A percentile compares a stretch with the other conserved stretches of the same genome.
Evolutionary conservation across 2,888 invertebrate species (phyloP).

Genomic region (Diachrysia chrysitis): DNA sequence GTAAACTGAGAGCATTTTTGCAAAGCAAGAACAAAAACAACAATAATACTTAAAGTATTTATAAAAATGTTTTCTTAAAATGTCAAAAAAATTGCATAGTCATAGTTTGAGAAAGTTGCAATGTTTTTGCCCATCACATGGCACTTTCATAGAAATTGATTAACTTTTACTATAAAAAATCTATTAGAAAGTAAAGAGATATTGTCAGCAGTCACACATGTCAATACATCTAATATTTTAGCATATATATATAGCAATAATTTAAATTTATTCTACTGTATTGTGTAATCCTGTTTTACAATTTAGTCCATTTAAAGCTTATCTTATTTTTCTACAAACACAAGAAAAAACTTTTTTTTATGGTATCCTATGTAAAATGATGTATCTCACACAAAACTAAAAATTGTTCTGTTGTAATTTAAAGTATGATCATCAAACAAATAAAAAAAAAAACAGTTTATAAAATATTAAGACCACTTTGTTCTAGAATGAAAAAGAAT

Average conservation of each 20-base stretch:
- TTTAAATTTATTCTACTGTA: neutral
- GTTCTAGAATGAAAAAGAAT: conserved; percentile 15
- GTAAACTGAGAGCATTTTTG: no score
- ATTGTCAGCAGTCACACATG: neutral
- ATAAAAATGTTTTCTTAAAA: neutral
- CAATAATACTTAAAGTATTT: neutral
- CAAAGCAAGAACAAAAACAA: neutral
- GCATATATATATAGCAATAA: neutral
- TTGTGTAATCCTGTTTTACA: no score
- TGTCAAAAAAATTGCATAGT: neutral
- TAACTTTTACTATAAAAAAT: neutral
- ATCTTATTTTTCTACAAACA: no score
- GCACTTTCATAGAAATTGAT: neutral
- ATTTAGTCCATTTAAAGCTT: no score
- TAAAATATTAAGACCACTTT: neutral
- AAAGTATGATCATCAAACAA: neutral
- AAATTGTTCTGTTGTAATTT: neutral
- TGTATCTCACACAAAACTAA: no score
- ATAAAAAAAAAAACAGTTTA: neutral
- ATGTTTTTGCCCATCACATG: neutral
- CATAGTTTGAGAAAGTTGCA: conserved; percentile 1
- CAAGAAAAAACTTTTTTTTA: no score
- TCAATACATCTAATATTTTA: neutral
- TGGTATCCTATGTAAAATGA: no score
- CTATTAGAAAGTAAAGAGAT: neutral